Evolutionary conservation across 2,888 invertebrate species (phyloP).

Genomic region (Erynnis tages): DNA sequence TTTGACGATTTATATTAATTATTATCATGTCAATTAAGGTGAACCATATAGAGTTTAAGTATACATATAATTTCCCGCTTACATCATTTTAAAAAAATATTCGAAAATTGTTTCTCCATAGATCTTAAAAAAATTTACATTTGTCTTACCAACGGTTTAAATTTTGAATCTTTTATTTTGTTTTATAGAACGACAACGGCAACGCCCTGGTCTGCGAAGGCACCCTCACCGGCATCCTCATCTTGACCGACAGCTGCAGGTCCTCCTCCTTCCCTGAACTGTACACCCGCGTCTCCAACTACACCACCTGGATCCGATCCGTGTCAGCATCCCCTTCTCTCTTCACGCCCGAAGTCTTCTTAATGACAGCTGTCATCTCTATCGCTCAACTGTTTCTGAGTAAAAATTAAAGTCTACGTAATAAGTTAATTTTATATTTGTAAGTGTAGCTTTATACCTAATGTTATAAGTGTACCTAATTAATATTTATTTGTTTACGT

Average conservation of each 20-base stretch:
- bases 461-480: not conserved
- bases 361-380: conserved; percentile 40
- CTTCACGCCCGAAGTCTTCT: conserved; percentile 41
- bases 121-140: too few species aligned
- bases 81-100: too few species aligned
- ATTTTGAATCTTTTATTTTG: not conserved
- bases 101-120: too few species aligned
- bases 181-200: conserved; percentile 50
- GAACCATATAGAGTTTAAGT: too few species aligned
- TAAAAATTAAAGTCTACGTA: too few species aligned
- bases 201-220: conserved; percentile 49
- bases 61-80: too few species aligned
- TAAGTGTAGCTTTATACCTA: not conserved
- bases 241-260: conserved; percentile 40
- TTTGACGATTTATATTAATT: too few species aligned
- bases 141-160: not conserved
- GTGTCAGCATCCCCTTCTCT: conserved; percentile 44
- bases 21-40: too few species aligned
- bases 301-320: conserved; percentile 48
- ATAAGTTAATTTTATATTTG: not conserved
- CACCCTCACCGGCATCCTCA: conserved; percentile 48
- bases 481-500: not conserved
- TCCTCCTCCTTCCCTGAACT: conserved; percentile 46
- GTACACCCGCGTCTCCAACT: conserved; percentile 53
- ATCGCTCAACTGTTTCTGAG: conserved; percentile 36